Evolutionary conservation across 2,113 vertebrate species (phyloP).

Genomic region (Eptesicus fuscus): DNA sequence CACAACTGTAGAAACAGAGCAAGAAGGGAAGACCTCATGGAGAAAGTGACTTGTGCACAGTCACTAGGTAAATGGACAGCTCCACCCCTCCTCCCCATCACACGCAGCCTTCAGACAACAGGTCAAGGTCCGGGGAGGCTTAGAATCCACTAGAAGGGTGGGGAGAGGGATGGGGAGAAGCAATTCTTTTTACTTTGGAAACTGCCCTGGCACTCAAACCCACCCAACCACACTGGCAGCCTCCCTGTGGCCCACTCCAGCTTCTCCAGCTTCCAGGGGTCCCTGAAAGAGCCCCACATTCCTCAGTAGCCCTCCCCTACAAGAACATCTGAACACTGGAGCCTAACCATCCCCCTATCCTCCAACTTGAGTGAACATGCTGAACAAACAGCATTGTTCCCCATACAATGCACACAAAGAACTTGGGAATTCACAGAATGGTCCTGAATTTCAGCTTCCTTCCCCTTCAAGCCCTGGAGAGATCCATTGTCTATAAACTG

Average conservation of each 20-base stretch:
- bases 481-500: slow-evolving; percentile 74
- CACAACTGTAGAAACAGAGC: background rate
- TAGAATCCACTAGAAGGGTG: background rate
- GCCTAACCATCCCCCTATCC: background rate
- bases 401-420: slow-evolving; percentile 70
- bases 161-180: background rate
- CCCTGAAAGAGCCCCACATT: background rate
- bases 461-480: slow-evolving; percentile 72
- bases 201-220: background rate
- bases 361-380: slow-evolving; percentile 37
- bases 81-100: no score
- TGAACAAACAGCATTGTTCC: slow-evolving; percentile 74
- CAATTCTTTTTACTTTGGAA: background rate
- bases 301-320: background rate
- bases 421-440: slow-evolving; percentile 72
- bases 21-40: background rate
- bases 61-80: background rate
- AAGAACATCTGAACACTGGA: background rate
- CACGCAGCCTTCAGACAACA: background rate
- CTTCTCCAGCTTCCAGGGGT: background rate
- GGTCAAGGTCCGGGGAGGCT: background rate
- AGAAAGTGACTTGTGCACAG: background rate
- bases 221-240: background rate
- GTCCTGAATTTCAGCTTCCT: slow-evolving; percentile 76
- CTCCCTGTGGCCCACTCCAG: background rate